Percentiles rank a stretch among this genome's conserved stretches.
These are phyloP conservation scores for Mnemiopsis leidyi DNA, from an alignment of 37 sponge, comb jelly and placozoan species.

Conservation along the genomic window DNA sequence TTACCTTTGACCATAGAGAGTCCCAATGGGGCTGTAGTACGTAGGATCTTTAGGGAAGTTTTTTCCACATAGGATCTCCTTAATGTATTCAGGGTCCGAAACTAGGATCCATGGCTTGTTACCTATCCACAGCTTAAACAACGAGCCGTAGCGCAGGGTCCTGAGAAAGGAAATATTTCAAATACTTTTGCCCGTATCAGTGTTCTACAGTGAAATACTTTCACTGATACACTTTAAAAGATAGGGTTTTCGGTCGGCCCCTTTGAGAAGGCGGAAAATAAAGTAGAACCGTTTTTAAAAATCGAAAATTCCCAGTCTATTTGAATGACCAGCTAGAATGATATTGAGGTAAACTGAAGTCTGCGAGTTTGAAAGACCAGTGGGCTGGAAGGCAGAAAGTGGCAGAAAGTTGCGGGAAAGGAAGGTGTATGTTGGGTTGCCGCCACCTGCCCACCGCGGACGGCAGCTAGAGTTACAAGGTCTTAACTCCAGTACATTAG, in stretches of 20 bases:
- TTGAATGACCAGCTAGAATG: not conserved
- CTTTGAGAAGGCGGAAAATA: not conserved
- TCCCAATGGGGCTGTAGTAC: slow-evolving; percentile 27
- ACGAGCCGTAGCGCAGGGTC: not conserved
- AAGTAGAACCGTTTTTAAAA: not conserved
- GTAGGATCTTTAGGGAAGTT: slow-evolving; percentile 55
- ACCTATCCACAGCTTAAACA: slow-evolving; percentile 15
- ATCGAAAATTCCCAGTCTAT: not conserved
- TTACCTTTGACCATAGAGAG: slow-evolving; percentile 46
- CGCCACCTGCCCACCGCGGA: not conserved
- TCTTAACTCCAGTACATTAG: not conserved
- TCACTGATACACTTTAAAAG: too few relatives aligned
- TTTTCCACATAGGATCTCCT: slow-evolving; percentile 29
- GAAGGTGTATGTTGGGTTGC: not conserved
- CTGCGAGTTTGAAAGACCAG: not conserved
- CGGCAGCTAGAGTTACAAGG: not conserved
- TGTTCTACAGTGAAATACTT: not conserved
- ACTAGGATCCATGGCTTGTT: slow-evolving; percentile 50
- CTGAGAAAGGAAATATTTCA: not conserved
- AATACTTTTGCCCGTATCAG: not conserved
- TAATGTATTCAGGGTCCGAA: not conserved
- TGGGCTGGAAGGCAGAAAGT: not conserved
- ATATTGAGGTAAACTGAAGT: not conserved
- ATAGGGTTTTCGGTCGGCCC: not conserved
- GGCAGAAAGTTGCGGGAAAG: not conserved